Evolutionary conservation across 2,888 invertebrate species (phyloP).

Genomic region (Cryptocephalus primarius): DNA sequence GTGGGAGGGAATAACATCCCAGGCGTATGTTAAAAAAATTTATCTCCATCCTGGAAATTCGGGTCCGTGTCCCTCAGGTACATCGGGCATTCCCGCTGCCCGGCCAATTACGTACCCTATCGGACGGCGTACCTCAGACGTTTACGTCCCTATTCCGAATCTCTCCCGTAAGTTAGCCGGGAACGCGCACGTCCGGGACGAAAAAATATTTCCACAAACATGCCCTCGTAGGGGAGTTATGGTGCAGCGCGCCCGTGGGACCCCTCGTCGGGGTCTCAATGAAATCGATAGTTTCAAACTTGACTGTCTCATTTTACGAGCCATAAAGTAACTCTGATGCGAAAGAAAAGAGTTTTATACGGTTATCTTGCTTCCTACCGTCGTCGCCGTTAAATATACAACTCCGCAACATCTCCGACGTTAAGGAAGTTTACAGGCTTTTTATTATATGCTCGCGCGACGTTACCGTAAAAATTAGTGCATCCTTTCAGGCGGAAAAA

Average conservation of each 20-base stretch:
- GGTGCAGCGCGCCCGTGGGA: constrained; percentile 10
- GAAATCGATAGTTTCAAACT: constrained; percentile 32
- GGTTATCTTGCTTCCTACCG: constrained; percentile 20
- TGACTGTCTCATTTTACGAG: constrained; percentile 30
- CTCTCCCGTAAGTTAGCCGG: too few species aligned
- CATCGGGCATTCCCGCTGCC: too few species aligned
- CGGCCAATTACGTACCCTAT: too few species aligned
- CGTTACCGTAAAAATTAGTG: constrained; percentile 12
- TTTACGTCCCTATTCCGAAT: too few species aligned
- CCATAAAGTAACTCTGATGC: constrained; percentile 29
- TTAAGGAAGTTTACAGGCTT: constrained; percentile 14
- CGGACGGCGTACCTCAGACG: too few species aligned
- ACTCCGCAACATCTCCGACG: constrained; percentile 10
- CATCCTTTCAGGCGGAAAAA: constrained; percentile 6
- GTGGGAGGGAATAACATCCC: too few species aligned
- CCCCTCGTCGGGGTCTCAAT: constrained; percentile 12
- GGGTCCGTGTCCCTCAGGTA: too few species aligned
- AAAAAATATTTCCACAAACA: constrained; percentile 4
- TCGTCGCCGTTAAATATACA: constrained; percentile 15
- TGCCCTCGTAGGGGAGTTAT: constrained; percentile 4
- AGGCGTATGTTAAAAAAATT: too few species aligned
- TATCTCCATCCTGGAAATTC: too few species aligned
- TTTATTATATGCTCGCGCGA: constrained; percentile 12
- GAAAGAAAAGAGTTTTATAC: constrained; percentile 25
- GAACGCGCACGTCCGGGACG: too few species aligned